phyloP scores from a whole-genome alignment of 2,888 invertebrate species.

The Dasypogon diadema region DNA sequence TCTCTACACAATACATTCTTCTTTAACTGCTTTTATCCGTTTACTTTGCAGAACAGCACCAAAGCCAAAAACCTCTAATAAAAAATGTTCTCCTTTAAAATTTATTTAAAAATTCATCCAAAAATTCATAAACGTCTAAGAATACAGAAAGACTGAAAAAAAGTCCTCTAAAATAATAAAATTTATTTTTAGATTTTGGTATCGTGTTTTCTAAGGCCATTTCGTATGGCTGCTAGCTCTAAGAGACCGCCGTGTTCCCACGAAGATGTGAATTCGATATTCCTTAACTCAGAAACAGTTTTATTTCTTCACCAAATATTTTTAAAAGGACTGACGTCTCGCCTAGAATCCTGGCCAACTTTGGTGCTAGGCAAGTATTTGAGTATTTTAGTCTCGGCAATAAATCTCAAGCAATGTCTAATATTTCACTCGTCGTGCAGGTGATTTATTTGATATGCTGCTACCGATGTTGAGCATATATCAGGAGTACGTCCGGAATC shows the following conservation, averaged over 20 bases:
- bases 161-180: too few relatives aligned
- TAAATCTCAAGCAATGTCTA: not conserved
- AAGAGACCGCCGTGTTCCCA: slow-evolving; percentile 93
- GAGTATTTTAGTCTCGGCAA: too few relatives aligned
- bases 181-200: slow-evolving; percentile 73
- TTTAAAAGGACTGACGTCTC: slow-evolving; percentile 89
- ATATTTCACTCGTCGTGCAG: slow-evolving; percentile 68
- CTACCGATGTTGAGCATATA: slow-evolving; percentile 95
- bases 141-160: too few relatives aligned
- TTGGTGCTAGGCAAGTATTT: slow-evolving; percentile 82
- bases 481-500: slow-evolving; percentile 94
- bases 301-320: slow-evolving; percentile 94
- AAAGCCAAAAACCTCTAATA: too few relatives aligned
- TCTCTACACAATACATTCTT: too few relatives aligned
- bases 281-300: slow-evolving; percentile 92
- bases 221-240: slow-evolving; percentile 94
- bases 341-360: slow-evolving; percentile 95
- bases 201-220: slow-evolving; percentile 88
- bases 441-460: slow-evolving; percentile 94
- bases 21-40: too few relatives aligned
- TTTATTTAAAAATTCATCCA: too few relatives aligned
- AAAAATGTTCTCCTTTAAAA: too few relatives aligned
- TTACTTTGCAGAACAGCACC: too few relatives aligned
- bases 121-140: too few relatives aligned
- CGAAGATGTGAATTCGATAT: slow-evolving; percentile 94